Evolutionary conservation across 2,888 invertebrate species (phyloP), one percentile per base, ranked within the genome.

Genomic region (Elegia similella): DNA sequence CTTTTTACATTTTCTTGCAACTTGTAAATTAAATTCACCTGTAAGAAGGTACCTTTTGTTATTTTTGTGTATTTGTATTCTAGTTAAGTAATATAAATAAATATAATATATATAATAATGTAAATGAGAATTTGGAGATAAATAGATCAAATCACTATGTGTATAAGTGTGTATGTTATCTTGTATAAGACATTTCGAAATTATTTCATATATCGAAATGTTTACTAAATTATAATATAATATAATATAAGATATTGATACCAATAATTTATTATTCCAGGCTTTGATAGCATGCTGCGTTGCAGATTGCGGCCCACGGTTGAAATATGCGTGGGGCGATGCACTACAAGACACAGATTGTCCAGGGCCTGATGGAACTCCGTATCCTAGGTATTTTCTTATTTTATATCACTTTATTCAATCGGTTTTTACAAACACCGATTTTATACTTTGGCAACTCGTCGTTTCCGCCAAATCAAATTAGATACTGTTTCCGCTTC

Each of bases 321-420:
- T 97, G 59, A 97, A 97, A 86, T 97, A 97, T 82, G 92, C 97
- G 16, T 97, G 96, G 94, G 98, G 98, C 15, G 97, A 98, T 82
- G 97, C 97, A 7, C 88, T 98, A 52, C 93, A 94, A 65, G 96
- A 96, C 80, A 93, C 95, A 17, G 95, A 96, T 74, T 97, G 97
- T 70, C 82, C 95, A 55, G 97, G 97, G 16, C 97, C 97, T 6
- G 96, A 96, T 73, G 95, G 96, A 68, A 85, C 93, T 68, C 95
- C 96, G 56, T 98, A 97, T 91, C 97, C 97, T 61, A 94, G 94
- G 97, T 97, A 92, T 10, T 42, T 16, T 13, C 7, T 17, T 13
- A 55, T 54, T 29, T 13, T 34, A 23, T 23, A 42, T 46, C 1
- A 32, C 53, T 57, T n/a, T n/a, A n/a, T n/a, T n/a, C n/a, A n/a